Base-by-base conservation (phyloP, 2,888 invertebrate genomes). In the Tethea ocularis region DNA sequence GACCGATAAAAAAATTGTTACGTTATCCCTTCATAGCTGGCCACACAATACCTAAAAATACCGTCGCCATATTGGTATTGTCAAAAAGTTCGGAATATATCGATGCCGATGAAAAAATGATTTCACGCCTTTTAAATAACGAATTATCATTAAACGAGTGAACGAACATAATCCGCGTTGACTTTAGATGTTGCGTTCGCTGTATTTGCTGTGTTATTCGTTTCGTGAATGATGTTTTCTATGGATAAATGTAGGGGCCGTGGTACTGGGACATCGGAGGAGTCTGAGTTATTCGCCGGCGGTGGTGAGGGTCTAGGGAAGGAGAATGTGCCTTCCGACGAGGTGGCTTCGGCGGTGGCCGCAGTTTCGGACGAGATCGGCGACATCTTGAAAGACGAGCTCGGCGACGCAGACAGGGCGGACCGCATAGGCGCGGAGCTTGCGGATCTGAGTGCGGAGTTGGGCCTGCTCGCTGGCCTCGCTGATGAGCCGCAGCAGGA, bases 51-150 rank as follows among this genome's bases (percentile, higher is more conserved):
- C 89, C 92, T 92, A 92, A 92, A 93, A 91, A 91, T 92, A 91
- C 72, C 91, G 93, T 89, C 93, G 93, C 93, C 93, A 93, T 93
- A 93, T 93, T 93, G 93, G 93, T 91, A 93, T 93, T 93, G 93
- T 93, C 93, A 93, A 93, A 92, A 91, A 88, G 80, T 87, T 89
- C 82, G 86, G 84, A 82, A 77, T 84, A 79, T 75, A 85, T 86
- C 80, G 83, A 88, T 88, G 87, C 85, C 82, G 84, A 85, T 79
- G 86, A 87, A 88, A 91, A 93, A 92, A 92, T 92, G 93, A 80
- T 89, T 89, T 89, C 86, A 86, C 86, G 82, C 78, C 80, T 80
- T 81, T 73, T 79, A 80, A 77, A 80, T 75, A 81, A 73, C 82
- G 80, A 82, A 82, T 87, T 84, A 72, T 77, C 79, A 73, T 77